Evolutionary conservation across 2,888 invertebrate species (phyloP), one percentile per base, ranked within the genome.

Genomic region (Tipula unca): DNA sequence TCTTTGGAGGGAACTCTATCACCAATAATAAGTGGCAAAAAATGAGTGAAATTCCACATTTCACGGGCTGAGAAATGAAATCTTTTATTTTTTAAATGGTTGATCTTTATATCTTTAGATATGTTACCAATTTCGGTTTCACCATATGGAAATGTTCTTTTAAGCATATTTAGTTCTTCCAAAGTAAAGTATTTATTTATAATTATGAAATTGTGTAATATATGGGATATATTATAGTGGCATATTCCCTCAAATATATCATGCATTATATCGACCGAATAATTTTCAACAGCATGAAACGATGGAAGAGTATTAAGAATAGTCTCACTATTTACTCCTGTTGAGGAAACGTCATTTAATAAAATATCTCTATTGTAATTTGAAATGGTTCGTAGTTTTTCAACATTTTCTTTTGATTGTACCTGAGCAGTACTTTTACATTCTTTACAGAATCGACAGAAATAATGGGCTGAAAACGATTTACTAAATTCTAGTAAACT

Each of bases 41-140:
- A 82, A 82, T 82, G 82, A 3, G 82, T 82, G 3, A 82, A 82
- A 82, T 82, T 82, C 82, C 29, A 82, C 82, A 82, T 82, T 82
- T 82, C 82, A 29, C 82, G 82, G 29, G 82, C 82, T 8, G 82
- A 82, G 25, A 82, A 82, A 29, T 29, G 82, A 29, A 82, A 82
- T 82, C 1, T 82, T 82, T 29, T 82, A 14, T 29, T 82, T 82
- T 82, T 82, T 29, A 82, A 82, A 10, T 82, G 82, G 14, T 29
- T 82, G 0, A 82, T 82, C 29, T 29, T 82, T 29, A 82, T 82
- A 82, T 82, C 25, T 82, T 82, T 82, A 13, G 82, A 82, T 14
- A 82, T 82, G 13, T 82, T 82, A 29, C 82, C 82, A 29, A 82
- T 82, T 82, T 82, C 82, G 14, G 82, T 29, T 82, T 82, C 82